Evolutionary conservation across 2,797 vertebrate genomes (phyloP).

Genomic region (Coilia nasus): DNA sequence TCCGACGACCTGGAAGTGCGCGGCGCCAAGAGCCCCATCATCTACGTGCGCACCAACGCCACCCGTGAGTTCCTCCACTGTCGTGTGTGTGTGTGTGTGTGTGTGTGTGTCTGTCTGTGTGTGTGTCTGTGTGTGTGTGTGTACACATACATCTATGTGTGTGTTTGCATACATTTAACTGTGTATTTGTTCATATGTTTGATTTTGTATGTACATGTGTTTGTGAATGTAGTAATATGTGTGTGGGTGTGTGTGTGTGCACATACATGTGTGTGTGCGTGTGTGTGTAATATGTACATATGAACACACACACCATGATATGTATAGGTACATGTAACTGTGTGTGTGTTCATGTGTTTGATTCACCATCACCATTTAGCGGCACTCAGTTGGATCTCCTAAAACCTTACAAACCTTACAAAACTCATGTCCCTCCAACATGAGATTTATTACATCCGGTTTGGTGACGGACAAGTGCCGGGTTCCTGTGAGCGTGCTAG

Average conservation of each 20-base stretch:
- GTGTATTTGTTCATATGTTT: neutral
- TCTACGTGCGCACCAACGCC: conserved; percentile 91
- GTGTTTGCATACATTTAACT: no score
- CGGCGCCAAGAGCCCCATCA: conserved; percentile 94
- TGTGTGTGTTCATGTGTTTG: neutral
- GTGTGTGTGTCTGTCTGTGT: no score
- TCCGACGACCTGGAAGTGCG: conserved; percentile 88
- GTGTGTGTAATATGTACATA: neutral
- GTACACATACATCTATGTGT: neutral
- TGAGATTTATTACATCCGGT: neutral
- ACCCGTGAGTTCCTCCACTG: conserved; percentile 79
- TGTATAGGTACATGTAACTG: neutral
- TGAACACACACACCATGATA: neutral
- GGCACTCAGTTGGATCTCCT: neutral
- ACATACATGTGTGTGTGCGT: neutral
- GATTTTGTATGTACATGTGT: no score
- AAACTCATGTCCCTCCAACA: neutral
- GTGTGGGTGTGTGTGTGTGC: neutral
- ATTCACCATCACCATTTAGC: neutral
- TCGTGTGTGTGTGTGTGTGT: neutral
- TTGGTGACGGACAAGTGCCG: neutral
- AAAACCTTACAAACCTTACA: neutral
- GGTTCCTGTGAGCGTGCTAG: neutral
- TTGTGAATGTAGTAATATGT: no score
- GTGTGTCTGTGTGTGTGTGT: neutral